Evolutionary conservation across 2,113 vertebrate genomes (phyloP).

Genomic region (rabbit (Oryctolagus cuniculus)): DNA sequence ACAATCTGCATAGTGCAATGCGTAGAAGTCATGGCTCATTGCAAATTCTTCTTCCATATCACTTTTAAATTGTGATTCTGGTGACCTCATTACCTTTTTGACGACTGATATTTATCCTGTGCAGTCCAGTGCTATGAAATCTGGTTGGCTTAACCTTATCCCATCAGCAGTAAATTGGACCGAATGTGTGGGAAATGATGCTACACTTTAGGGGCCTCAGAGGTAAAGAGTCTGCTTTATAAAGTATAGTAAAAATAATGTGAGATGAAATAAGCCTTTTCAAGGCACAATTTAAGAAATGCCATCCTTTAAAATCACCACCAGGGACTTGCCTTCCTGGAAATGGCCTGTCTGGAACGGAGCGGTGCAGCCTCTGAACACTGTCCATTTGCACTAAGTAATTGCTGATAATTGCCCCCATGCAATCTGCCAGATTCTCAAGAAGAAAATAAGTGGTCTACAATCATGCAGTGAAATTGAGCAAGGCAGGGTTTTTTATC

Average conservation of each 20-base stretch:
- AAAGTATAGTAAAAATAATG: slow-evolving; percentile 28
- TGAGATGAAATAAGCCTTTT: slow-evolving; percentile 34
- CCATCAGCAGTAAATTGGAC: slow-evolving; percentile 38
- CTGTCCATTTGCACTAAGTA: not conserved
- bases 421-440: not conserved
- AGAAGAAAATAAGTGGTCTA: not conserved
- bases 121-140: slow-evolving; percentile 12
- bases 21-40: slow-evolving; percentile 7
- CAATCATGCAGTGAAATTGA: not conserved
- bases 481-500: not conserved
- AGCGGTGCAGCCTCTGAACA: not conserved
- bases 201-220: not conserved
- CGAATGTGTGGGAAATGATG: slow-evolving; percentile 33
- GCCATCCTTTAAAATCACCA: not conserved
- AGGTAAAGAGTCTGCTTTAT: not conserved
- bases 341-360: not conserved
- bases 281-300: slow-evolving; percentile 16
- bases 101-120: not conserved
- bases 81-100: slow-evolving; percentile 46
- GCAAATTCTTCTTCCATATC: slow-evolving; percentile 16
- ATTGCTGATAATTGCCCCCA: not conserved
- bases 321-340: not conserved
- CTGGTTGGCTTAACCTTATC: slow-evolving; percentile 52
- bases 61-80: slow-evolving; percentile 35
- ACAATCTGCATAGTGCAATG: slow-evolving; percentile 7